Conservation (phyloP, 2,113 vertebrate species). For the Petrocephalus zakoni region DNA sequence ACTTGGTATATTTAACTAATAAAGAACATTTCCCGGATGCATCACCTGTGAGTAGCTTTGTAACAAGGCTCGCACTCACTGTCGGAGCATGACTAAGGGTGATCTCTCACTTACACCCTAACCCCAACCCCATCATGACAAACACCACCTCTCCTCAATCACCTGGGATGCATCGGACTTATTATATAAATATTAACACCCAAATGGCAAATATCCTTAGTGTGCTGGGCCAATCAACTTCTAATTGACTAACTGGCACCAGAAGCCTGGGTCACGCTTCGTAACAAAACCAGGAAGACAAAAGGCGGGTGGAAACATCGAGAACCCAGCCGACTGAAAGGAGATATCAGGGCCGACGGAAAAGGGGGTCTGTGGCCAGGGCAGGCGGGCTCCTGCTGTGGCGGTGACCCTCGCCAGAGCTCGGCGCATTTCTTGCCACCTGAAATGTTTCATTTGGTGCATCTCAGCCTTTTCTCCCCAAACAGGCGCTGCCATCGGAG, state of each 20-base stretch:
- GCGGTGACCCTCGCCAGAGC: background rate
- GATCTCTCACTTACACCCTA: background rate
- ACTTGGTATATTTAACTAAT: background rate
- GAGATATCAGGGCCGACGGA: background rate
- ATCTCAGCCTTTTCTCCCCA: constrained; percentile 10
- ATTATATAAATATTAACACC: background rate
- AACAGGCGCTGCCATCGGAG: constrained; percentile 46
- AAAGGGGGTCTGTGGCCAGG: background rate
- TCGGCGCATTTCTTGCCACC: background rate
- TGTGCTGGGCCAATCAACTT: background rate
- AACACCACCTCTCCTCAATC: background rate
- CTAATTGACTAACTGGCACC: background rate
- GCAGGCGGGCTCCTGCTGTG: background rate
- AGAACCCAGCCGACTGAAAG: background rate
- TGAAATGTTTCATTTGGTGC: constrained; percentile 14
- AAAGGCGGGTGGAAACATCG: background rate
- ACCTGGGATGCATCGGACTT: background rate
- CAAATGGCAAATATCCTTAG: background rate
- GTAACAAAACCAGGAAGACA: background rate
- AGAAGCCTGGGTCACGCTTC: background rate
- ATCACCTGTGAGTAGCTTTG: background rate
- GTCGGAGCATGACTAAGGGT: background rate
- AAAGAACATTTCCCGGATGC: background rate
- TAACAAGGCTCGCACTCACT: background rate
- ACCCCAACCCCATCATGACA: background rate